A percentile compares a stretch with the other conserved stretches of the same genome.
Conservation (phyloP, 2,797 vertebrate species). For the Malurus leucopterus region DNA sequence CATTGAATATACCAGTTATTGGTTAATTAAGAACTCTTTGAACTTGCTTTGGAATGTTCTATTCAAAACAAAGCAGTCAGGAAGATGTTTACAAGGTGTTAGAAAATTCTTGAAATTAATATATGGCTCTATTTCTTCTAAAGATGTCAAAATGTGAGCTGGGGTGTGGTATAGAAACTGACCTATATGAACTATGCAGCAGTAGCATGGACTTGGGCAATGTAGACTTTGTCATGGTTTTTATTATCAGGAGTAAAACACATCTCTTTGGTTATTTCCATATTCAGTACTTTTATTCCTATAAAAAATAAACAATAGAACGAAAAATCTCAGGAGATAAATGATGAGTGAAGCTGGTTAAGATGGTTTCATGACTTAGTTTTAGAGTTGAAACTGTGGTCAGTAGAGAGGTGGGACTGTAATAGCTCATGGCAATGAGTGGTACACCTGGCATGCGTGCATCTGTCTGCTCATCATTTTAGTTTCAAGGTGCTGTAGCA, state of each 20-base stretch:
- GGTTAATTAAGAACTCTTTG: not conserved
- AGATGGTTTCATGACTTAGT: not conserved
- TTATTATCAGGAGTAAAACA: not conserved
- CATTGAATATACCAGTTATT: not conserved
- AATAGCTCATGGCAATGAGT: not conserved
- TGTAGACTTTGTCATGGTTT: fast-evolving
- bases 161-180: not conserved
- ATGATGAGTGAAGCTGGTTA: not conserved
- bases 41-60: not conserved
- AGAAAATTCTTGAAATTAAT: not conserved
- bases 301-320: not conserved
- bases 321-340: not conserved
- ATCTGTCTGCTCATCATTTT: not conserved
- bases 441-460: fast-evolving
- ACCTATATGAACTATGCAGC: not conserved
- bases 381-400: not conserved
- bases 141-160: not conserved
- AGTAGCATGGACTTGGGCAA: not conserved
- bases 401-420: not conserved
- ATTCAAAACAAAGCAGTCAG: not conserved
- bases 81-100: not conserved
- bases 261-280: not conserved
- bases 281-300: not conserved
- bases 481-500: not conserved
- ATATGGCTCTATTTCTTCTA: not conserved